Evolutionary conservation across 2,888 invertebrate species (phyloP).

Genomic region (Galeopsomyia nigrocyanea): DNA sequence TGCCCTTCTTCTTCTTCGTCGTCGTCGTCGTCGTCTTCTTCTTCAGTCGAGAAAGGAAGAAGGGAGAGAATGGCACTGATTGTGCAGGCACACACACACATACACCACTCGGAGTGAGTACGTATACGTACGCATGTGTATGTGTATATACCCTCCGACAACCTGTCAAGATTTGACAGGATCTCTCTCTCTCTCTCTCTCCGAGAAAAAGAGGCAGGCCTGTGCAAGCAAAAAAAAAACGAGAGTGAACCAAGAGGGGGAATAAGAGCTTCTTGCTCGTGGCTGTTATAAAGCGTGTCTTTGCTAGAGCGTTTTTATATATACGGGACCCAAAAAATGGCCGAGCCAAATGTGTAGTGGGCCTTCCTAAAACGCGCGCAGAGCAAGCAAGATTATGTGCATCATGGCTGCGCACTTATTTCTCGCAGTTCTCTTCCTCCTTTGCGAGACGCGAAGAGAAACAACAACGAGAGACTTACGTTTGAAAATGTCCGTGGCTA

Average conservation of each 20-base stretch:
- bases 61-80: constrained; percentile 44
- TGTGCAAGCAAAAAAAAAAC: too few species aligned
- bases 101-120: too few species aligned
- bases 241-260: background rate
- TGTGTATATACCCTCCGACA: constrained; percentile 44
- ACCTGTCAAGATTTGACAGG: constrained; percentile 55
- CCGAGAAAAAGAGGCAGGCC: background rate
- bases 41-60: constrained; percentile 31
- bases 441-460: too few species aligned
- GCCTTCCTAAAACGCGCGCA: too few species aligned
- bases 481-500: too few species aligned
- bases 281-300: constrained; percentile 8
- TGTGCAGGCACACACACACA: constrained; percentile 18
- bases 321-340: constrained; percentile 57
- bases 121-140: constrained; percentile 4
- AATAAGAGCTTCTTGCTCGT: constrained; percentile 41
- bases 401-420: too few species aligned
- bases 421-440: too few species aligned
- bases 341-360: constrained; percentile 51
- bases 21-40: constrained; percentile 60
- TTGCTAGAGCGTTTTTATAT: constrained; percentile 53
- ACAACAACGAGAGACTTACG: too few species aligned
- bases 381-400: too few species aligned
- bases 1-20: constrained; percentile 57
- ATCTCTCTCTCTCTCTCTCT: constrained; percentile 41